Conservation (phyloP, 2,888 invertebrate genomes). For the Hydraecia micacea region DNA sequence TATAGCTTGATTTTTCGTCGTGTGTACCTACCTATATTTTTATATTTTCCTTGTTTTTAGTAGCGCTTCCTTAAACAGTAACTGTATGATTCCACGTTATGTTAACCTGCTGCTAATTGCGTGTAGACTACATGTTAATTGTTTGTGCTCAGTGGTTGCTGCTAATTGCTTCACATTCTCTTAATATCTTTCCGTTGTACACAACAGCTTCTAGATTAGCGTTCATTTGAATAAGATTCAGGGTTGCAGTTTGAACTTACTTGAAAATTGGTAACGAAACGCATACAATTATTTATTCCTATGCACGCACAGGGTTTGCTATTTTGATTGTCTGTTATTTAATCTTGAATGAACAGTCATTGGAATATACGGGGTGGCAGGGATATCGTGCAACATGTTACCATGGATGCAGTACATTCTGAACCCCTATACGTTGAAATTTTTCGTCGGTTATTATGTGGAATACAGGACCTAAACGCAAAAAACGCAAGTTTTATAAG, state of each 20-base stretch:
- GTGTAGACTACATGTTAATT: constrained; percentile 79
- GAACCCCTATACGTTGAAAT: background rate
- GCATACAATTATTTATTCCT: background rate
- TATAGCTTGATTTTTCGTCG: background rate
- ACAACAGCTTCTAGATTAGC: constrained; percentile 25
- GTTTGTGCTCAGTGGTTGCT: constrained; percentile 73
- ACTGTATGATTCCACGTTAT: constrained; percentile 60
- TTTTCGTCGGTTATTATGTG: background rate
- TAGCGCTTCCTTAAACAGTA: constrained; percentile 54
- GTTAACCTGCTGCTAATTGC: constrained; percentile 76
- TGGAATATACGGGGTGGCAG: background rate
- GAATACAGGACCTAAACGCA: too few relatives aligned
- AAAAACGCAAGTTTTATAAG: too few relatives aligned
- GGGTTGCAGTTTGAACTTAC: constrained; percentile 12
- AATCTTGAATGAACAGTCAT: background rate
- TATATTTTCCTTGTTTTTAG: background rate
- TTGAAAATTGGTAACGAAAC: background rate
- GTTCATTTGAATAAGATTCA: constrained; percentile 11
- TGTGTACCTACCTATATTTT: background rate
- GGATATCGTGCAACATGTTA: background rate
- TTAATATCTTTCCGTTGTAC: constrained; percentile 67
- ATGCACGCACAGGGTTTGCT: background rate
- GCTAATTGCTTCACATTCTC: constrained; percentile 81
- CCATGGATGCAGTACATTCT: background rate
- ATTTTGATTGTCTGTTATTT: background rate